Evolutionary conservation across 2,113 vertebrate species (phyloP).

Genomic region (Mesoclemmys tuberculata): DNA sequence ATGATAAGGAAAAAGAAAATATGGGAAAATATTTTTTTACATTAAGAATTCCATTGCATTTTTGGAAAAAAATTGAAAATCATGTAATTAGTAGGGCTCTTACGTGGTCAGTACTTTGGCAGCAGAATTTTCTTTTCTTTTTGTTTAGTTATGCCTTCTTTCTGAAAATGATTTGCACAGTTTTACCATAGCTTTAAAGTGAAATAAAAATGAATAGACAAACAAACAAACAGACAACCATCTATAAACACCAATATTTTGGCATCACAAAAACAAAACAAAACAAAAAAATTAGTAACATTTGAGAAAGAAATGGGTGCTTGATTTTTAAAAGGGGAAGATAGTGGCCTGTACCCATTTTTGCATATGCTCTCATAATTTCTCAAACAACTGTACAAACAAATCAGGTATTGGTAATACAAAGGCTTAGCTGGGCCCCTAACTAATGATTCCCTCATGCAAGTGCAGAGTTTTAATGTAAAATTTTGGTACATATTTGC

Average conservation of each 20-base stretch:
- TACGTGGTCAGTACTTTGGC: not conserved
- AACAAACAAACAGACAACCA: not conserved
- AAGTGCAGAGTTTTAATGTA: not conserved
- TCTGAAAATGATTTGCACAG: not conserved
- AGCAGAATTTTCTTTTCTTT: not conserved
- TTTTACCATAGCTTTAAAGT: slow-evolving; percentile 8
- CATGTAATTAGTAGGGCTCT: not conserved
- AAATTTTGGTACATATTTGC: not conserved
- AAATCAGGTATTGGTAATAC: not conserved
- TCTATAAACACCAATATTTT: not conserved
- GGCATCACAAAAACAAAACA: not conserved
- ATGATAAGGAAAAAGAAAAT: slow-evolving; percentile 10
- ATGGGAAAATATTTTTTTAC: slow-evolving; percentile 9
- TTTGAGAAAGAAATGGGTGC: not conserved
- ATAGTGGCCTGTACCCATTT: not conserved
- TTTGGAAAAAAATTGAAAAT: not conserved
- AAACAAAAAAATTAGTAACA: not conserved
- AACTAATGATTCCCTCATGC: not conserved
- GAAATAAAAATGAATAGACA: not conserved
- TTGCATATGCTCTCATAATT: not conserved
- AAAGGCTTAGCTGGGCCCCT: not conserved
- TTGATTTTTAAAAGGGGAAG: not conserved
- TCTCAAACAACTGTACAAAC: not conserved
- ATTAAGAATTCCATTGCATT: not conserved
- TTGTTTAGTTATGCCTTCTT: not conserved